Percentiles rank a stretch among this genome's conserved stretches.
These are phyloP conservation scores for Siphlonurus alternatus DNA, from an alignment of 2,888 invertebrate genomes.

Conservation along the genomic window DNA sequence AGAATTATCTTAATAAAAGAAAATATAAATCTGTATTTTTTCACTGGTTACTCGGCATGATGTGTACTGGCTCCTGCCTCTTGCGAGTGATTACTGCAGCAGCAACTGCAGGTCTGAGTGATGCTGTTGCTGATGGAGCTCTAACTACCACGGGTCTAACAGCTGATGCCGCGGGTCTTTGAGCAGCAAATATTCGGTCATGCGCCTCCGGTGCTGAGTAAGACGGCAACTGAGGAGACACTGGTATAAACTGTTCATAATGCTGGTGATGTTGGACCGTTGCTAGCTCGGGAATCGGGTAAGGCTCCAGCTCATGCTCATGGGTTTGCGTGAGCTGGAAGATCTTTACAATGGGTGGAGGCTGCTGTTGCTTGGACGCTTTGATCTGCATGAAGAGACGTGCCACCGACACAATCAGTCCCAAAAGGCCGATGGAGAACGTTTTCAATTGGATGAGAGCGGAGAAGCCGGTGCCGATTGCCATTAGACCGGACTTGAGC, in stretches of 20 bases:
- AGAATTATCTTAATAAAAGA: no score
- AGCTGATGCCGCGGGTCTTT: no score
- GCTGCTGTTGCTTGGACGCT: neutral
- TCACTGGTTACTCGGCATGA: no score
- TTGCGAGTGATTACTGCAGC: no score
- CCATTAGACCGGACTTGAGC: neutral
- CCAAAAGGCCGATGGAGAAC: neutral
- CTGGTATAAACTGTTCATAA: neutral
- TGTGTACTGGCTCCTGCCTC: no score
- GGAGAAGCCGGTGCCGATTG: neutral
- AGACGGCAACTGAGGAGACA: neutral
- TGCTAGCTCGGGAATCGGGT: neutral
- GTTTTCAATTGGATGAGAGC: neutral
- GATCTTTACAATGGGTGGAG: neutral
- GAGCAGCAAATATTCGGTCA: neutral
- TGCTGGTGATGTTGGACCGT: neutral
- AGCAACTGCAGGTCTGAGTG: neutral
- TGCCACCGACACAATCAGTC: neutral
- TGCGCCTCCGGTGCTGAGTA: neutral
- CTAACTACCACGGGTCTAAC: neutral
- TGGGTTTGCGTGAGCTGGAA: neutral
- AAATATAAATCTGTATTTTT: no score
- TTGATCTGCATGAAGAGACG: neutral
- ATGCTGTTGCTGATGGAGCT: no score
- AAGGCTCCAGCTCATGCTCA: neutral